Base-by-base conservation (phyloP, 2,113 vertebrate species). In the Mesitornis unicolor region DNA sequence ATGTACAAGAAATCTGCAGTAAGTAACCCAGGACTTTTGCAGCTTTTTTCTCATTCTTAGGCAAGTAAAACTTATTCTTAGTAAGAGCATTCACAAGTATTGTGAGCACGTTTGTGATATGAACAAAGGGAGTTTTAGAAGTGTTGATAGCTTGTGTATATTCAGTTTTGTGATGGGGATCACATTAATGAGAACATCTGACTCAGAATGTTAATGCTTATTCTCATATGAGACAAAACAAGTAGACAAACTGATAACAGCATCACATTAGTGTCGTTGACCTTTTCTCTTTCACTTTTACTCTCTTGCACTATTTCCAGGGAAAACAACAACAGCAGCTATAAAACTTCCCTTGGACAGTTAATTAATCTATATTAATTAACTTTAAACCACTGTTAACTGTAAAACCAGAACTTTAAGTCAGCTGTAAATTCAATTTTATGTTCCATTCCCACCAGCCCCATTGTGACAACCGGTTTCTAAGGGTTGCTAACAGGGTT, bases 151-250 rank as follows among this genome's bases (percentile, higher is more conserved):
- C 71, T 83, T 93, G 50, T 83, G 38, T 83, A 85, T 88, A 95
- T 95, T 95, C 69, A 91, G 65, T 85, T 95, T 89, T 10, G 1
- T 1, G 1, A 70, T 93, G 85, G 78, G 76, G 96, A 92, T 95
- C 90, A 90, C 48, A 67, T 91, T 96, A 96, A 96, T 94, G 87
- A 93, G 90, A 96, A 92, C 82, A 93, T 86, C 79, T 92, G 85
- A 83, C 79, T 95, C 60, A 81, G 84, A 95, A 90, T 90, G 90
- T 70, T 94, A 91, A 92, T 94, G 68, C 31, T 59, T 80, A 88
- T 83, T 93, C 76, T 95, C 67, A 67, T 88, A 86, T 70, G 73
- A 96, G 68, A 88, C 86, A 88, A 94, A 96, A 88, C 82, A 92
- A 85, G 47, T 80, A 97, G 84, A 90, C 75, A 91, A 96, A 96